These are phyloP conservation scores for Dasysyrphus tricinctus DNA, from an alignment of 2,888 invertebrate genomes.

Conservation along the genomic window DNA sequence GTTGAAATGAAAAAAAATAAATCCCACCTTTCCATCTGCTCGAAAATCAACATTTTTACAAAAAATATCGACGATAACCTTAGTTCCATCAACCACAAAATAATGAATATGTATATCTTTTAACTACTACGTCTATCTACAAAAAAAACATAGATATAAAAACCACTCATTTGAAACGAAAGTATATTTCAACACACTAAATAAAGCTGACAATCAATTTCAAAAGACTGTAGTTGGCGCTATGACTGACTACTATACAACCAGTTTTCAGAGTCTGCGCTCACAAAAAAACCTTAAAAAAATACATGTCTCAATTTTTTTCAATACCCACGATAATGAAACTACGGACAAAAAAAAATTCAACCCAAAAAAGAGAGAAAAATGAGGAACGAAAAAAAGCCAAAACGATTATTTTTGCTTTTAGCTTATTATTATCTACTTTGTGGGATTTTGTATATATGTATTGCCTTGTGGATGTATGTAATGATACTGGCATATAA, in stretches of 20 bases:
- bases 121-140: background rate
- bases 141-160: background rate
- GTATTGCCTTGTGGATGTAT: background rate
- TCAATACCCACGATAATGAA: conserved; percentile 69
- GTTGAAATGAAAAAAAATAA: too few species aligned
- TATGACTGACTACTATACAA: conserved; percentile 24
- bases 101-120: background rate
- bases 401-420: conserved; percentile 69
- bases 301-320: conserved; percentile 59
- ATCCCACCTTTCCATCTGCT: too few species aligned
- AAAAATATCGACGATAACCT: background rate
- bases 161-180: conserved; percentile 32
- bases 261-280: conserved; percentile 73
- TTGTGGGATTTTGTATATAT: conserved; percentile 21
- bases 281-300: conserved; percentile 62
- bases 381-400: conserved; percentile 38
- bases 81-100: background rate
- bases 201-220: conserved; percentile 55
- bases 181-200: conserved; percentile 61
- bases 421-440: conserved; percentile 55
- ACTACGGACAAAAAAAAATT: conserved; percentile 33
- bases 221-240: conserved; percentile 15
- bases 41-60: background rate
- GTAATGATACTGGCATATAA: background rate
- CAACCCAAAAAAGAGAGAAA: conserved; percentile 15